phyloP scores from a whole-genome alignment of 1,140 invertebrate species.

The Drosophila ironensis region DNA sequence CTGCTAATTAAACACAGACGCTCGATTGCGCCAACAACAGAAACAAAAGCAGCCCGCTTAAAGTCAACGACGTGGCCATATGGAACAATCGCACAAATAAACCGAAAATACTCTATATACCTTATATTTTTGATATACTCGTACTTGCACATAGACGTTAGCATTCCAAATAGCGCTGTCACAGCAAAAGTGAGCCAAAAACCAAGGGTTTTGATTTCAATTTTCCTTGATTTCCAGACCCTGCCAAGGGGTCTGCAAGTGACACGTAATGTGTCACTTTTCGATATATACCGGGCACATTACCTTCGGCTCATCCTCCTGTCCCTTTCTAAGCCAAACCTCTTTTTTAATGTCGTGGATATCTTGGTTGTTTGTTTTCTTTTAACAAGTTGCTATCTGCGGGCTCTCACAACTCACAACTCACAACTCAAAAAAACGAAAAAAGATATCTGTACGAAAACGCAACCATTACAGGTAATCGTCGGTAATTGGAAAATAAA shows the following conservation, averaged over 20 bases:
- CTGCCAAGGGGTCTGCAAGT: slow-evolving; percentile 1
- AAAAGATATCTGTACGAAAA: neutral
- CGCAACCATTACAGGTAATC: neutral
- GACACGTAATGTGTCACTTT: slow-evolving; percentile 1
- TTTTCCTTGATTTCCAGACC: too few species aligned
- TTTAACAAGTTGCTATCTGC: slow-evolving; percentile 66
- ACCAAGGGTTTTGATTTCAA: too few species aligned
- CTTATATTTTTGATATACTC: too few species aligned
- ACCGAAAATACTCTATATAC: slow-evolving; percentile 4
- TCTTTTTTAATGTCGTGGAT: slow-evolving; percentile 21
- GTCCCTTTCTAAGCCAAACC: slow-evolving; percentile 25
- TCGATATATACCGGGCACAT: too few species aligned
- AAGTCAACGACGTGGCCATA: slow-evolving; percentile 74
- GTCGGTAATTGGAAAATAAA: neutral
- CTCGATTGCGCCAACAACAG: slow-evolving; percentile 55
- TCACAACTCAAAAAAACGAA: slow-evolving; percentile 14
- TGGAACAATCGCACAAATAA: slow-evolving; percentile 14
- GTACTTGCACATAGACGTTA: too few species aligned
- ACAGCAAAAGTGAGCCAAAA: too few species aligned
- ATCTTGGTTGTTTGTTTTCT: slow-evolving; percentile 59
- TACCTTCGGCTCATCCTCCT: slow-evolving; percentile 19
- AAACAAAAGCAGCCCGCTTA: slow-evolving; percentile 45
- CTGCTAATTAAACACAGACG: slow-evolving; percentile 80
- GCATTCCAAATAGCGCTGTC: too few species aligned
- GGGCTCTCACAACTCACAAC: slow-evolving; percentile 7